Percentiles rank a stretch among this genome's conserved stretches.
Evolutionary conservation across 2,888 invertebrate genomes (phyloP).

Genomic region (Eupithecia centaureata): DNA sequence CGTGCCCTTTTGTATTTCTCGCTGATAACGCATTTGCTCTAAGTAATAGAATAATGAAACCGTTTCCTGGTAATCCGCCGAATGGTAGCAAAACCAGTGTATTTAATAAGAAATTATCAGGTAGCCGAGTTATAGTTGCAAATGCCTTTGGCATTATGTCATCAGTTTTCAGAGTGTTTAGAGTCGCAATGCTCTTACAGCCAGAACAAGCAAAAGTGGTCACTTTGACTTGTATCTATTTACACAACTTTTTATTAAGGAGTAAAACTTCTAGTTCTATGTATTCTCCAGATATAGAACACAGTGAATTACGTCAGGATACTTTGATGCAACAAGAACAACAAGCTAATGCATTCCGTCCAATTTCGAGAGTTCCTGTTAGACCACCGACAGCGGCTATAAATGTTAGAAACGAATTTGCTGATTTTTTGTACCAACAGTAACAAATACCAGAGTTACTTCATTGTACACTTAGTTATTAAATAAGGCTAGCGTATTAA

Average conservation of each 20-base stretch:
- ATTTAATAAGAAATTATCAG: conserved; percentile 31
- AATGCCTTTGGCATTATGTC: conserved; percentile 26
- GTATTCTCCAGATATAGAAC: conserved; percentile 23
- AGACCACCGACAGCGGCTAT: conserved; percentile 13
- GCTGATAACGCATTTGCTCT: conserved; percentile 43
- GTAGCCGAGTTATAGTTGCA: conserved; percentile 24
- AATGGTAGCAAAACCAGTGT: conserved; percentile 25
- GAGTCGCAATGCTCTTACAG: conserved; percentile 20
- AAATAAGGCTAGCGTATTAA: conserved; percentile 18
- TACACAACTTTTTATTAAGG: conserved; percentile 26
- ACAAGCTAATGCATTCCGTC: conserved; percentile 13
- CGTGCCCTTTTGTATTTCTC: conserved; percentile 39
- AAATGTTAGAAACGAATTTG: conserved; percentile 20
- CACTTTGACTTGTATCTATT: conserved; percentile 24
- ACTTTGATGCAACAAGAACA: conserved; percentile 19
- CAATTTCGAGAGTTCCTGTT: conserved; percentile 13
- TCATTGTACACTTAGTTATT: conserved; percentile 16
- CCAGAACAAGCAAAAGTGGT: conserved; percentile 20
- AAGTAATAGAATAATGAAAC: conserved; percentile 38
- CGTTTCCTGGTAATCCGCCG: conserved; percentile 32
- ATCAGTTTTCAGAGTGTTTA: conserved; percentile 18
- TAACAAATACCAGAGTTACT: conserved; percentile 14
- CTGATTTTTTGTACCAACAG: conserved; percentile 20
- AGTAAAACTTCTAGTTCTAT: conserved; percentile 19
- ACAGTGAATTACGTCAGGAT: conserved; percentile 20